Percentiles rank a stretch among this genome's conserved stretches.
phyloP scores from a whole-genome alignment of 2,888 invertebrate species.

The Hirtodrosophila alboralis region DNA sequence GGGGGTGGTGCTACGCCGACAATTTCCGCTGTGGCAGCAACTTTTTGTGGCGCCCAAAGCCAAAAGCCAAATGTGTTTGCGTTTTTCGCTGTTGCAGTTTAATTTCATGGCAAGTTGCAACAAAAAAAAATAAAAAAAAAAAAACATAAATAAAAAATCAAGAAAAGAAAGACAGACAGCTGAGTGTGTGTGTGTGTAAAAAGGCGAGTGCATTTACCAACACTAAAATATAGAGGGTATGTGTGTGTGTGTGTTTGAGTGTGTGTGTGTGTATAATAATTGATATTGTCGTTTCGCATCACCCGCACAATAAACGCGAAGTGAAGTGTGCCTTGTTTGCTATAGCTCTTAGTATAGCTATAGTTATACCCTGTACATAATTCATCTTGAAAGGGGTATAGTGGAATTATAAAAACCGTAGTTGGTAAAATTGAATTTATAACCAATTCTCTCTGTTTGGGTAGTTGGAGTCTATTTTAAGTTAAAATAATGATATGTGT shows the following conservation, averaged over 20 bases:
- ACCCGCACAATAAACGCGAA: constrained; percentile 13
- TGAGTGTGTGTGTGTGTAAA: not conserved
- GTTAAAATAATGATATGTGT: too few relatives aligned
- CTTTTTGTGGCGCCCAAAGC: constrained; percentile 6
- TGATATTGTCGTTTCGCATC: constrained; percentile 19
- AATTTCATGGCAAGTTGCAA: constrained; percentile 27
- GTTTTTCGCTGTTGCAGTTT: constrained; percentile 30
- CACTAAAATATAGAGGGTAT: constrained; percentile 25
- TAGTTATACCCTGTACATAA: not conserved
- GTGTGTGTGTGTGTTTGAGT: not conserved
- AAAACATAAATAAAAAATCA: too few relatives aligned
- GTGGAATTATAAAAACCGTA: too few relatives aligned
- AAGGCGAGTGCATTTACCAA: too few relatives aligned
- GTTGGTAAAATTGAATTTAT: too few relatives aligned
- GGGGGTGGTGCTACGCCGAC: too few relatives aligned
- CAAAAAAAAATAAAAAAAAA: constrained; percentile 17
- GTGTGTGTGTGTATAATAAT: constrained; percentile 6
- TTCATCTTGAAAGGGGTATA: too few relatives aligned
- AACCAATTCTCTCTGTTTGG: too few relatives aligned
- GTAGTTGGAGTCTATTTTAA: too few relatives aligned
- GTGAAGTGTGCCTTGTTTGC: constrained; percentile 17
- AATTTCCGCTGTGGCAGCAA: constrained; percentile 14
- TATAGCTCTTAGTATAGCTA: constrained; percentile 4
- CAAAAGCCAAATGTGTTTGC: constrained; percentile 38
- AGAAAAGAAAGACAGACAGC: constrained; percentile 4